Percentiles rank a stretch among this genome's conserved stretches.
phyloP scores from a whole-genome alignment of 2,888 invertebrate genomes.

The Cephus runcator region DNA sequence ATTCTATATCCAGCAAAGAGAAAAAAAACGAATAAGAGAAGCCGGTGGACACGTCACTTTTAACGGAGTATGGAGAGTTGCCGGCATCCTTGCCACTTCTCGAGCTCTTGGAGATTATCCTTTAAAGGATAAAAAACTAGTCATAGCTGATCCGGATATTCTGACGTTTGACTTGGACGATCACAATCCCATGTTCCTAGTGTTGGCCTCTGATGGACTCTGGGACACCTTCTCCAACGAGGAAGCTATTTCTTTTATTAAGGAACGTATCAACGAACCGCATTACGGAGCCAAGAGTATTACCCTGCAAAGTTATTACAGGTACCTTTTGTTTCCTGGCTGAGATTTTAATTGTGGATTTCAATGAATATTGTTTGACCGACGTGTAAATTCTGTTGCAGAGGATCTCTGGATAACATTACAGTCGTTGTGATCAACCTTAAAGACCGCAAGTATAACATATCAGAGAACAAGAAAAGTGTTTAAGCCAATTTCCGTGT shows the following conservation, averaged over 20 bases:
- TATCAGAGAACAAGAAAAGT: constrained; percentile 28
- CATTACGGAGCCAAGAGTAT: constrained; percentile 93
- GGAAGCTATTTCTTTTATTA: constrained; percentile 90
- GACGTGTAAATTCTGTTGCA: constrained; percentile 42
- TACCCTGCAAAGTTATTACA: constrained; percentile 87
- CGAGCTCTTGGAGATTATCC: constrained; percentile 96
- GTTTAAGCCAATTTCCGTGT: neutral
- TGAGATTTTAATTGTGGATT: neutral
- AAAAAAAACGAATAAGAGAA: constrained; percentile 90
- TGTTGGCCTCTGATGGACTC: constrained; percentile 94
- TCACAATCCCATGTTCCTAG: constrained; percentile 88
- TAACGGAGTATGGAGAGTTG: constrained; percentile 96
- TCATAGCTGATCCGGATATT: constrained; percentile 96
- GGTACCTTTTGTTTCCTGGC: constrained; percentile 34
- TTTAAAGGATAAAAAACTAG: constrained; percentile 90
- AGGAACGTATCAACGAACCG: constrained; percentile 85
- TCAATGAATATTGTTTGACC: neutral
- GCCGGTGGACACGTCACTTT: constrained; percentile 96
- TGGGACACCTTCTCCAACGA: constrained; percentile 98
- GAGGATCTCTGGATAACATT: constrained; percentile 95
- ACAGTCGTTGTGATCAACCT: constrained; percentile 92
- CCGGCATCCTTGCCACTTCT: constrained; percentile 93
- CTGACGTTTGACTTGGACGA: constrained; percentile 89
- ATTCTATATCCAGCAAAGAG: constrained; percentile 75
- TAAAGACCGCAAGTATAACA: constrained; percentile 65